These are phyloP conservation scores for Hemiscyllium ocellatum DNA, from an alignment of 2,113 vertebrate species.

Conservation along the genomic window DNA sequence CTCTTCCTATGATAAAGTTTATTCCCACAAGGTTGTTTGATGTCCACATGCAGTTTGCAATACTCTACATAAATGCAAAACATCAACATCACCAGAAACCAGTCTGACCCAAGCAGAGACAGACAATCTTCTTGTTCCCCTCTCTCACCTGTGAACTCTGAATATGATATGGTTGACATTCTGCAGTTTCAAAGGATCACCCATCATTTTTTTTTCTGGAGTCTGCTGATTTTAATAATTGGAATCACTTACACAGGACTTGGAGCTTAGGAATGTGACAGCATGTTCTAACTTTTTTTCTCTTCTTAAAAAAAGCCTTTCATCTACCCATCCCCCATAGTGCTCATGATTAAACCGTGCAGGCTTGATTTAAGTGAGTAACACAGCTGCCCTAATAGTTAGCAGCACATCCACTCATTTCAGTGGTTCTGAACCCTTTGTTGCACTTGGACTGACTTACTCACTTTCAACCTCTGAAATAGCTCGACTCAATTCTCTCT, in stretches of 20 bases:
- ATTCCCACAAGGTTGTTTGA: background rate
- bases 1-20: background rate
- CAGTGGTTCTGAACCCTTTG: constrained; percentile 46
- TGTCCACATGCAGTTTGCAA: background rate
- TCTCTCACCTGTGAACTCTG: background rate
- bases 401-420: constrained; percentile 44
- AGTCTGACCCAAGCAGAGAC: too few species aligned
- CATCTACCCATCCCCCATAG: constrained; percentile 39
- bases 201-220: constrained; percentile 42
- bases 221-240: constrained; percentile 52
- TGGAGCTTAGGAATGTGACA: constrained; percentile 49
- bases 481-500: constrained; percentile 43
- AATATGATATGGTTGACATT: background rate
- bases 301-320: constrained; percentile 31
- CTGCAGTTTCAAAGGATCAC: constrained; percentile 31
- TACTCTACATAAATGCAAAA: background rate
- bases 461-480: constrained; percentile 45
- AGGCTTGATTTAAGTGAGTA: constrained; percentile 49
- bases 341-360: constrained; percentile 40
- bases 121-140: background rate
- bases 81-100: background rate
- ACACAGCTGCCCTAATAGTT: constrained; percentile 48
- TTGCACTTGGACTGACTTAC: constrained; percentile 46
- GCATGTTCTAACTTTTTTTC: constrained; percentile 44
- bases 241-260: constrained; percentile 51